Evolutionary conservation across 2,888 invertebrate species (phyloP), one percentile per base, ranked within the genome.

Genomic region (Artemia sp.): DNA sequence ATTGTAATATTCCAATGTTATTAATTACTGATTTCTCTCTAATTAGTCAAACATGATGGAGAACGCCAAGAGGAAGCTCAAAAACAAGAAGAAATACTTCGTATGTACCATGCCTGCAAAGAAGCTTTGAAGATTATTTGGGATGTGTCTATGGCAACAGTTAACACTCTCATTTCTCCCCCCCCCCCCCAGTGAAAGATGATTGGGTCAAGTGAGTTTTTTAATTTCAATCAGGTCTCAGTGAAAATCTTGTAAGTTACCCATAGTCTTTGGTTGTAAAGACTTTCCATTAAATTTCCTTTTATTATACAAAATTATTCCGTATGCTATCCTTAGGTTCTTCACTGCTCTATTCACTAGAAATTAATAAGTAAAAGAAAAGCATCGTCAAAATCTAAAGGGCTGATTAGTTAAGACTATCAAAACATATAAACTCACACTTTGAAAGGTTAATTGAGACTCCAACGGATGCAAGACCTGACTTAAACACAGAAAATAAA

Each of bases 101-200:
- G 96, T 74, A 97, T 98, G 96, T 99, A 99, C 81, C 97, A 98
- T 79, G 96, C 97, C 52, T 96, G 96, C 81, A 98, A 97, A 81
- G 97, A 98, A 80, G 92, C 97, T 52, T 82, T 99, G 74, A 85
- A 85, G 76, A 98, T 99, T 76, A 98, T 99, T 78, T 92, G 94
- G 68, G 96, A 98, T 79, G 96, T 98, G 53, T 92, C 93, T 69
- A 93, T 94, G 89, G 90, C 90, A 67, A 96, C 96, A 6, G 92
- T 95, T 52, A 87, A 91, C 75, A 93, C 94, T 73, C 94, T 95
- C 58, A 89, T 94, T 75, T 97, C 97, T 74, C 96, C 97, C 19
- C 19, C 19, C 19, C 19, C 19, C 19, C 19, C 71, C 95, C 96
- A 70, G 92, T 97, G 71, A 93, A 93, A 80, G 92, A 92, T 79